Percentiles rank a stretch among this genome's conserved stretches.
phyloP scores from a whole-genome alignment of 2,888 invertebrate species.

The Rhagonycha lutea region DNA sequence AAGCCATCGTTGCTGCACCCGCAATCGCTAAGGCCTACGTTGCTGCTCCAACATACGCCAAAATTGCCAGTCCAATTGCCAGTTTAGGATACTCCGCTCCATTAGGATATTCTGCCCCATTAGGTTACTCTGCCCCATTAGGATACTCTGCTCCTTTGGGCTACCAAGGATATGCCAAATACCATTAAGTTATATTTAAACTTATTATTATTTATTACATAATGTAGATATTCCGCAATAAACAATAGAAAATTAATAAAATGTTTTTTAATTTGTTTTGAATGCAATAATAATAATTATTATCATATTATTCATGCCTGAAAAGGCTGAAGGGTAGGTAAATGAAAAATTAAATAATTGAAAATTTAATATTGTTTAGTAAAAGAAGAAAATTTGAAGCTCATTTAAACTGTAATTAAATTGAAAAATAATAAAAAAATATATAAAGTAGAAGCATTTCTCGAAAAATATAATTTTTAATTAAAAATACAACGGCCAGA shows the following conservation, averaged over 20 bases:
- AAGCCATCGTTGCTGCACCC: slow-evolving; percentile 6
- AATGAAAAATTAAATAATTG: background rate
- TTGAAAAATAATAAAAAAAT: background rate
- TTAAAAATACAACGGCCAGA: background rate
- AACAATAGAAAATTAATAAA: background rate
- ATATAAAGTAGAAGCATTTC: background rate
- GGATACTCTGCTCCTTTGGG: background rate
- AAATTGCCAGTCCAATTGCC: background rate
- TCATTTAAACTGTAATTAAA: background rate
- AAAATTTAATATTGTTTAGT: background rate
- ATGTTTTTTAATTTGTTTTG: background rate
- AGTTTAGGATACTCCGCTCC: slow-evolving; percentile 3
- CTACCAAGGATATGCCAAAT: background rate
- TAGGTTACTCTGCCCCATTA: slow-evolving; percentile 34
- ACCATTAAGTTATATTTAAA: background rate
- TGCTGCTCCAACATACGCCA: slow-evolving; percentile 2
- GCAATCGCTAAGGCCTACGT: background rate
- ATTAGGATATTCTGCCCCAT: slow-evolving; percentile 26
- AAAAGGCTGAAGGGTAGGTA: too few relatives aligned
- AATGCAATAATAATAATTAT: too few relatives aligned
- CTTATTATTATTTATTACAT: background rate
- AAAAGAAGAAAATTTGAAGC: background rate
- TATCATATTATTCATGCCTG: too few relatives aligned
- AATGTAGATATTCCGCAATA: background rate
- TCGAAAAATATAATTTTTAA: background rate